phyloP scores from a whole-genome alignment of 2,797 vertebrate species.

The Melanogrammus aeglefinus region DNA sequence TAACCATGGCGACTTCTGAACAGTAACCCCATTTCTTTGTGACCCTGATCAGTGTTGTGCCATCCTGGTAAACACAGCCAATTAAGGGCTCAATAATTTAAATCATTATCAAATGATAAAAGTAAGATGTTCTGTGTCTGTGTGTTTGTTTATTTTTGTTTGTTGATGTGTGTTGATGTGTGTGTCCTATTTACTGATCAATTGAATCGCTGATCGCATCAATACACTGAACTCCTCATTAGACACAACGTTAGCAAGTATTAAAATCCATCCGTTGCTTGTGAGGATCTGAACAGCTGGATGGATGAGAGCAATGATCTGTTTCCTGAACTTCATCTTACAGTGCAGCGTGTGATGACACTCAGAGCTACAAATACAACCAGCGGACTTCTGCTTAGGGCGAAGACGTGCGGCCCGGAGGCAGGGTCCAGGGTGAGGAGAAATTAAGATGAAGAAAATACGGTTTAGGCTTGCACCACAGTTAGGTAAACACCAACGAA shows the following conservation, averaged over 20 bases:
- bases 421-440: not conserved
- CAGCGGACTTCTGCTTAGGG: not conserved
- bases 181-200: not conserved
- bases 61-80: not conserved
- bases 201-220: not conserved
- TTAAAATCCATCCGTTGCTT: not conserved
- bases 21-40: not conserved
- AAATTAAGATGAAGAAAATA: not conserved
- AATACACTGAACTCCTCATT: not conserved
- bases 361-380: not conserved
- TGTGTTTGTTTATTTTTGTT: not conserved
- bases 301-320: not conserved
- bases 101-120: not conserved
- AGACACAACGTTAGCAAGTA: not conserved
- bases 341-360: not conserved
- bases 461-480: not conserved
- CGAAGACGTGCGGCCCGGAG: not conserved
- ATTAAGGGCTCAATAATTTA: not conserved
- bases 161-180: not conserved
- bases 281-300: not conserved
- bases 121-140: not conserved
- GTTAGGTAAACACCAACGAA: not conserved
- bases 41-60: not conserved
- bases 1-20: not conserved
- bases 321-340: not conserved